A percentile compares a stretch with the other conserved stretches of the same genome.
phyloP scores from a whole-genome alignment of 2,888 invertebrate species.

The Dinocampus coccinellae region DNA sequence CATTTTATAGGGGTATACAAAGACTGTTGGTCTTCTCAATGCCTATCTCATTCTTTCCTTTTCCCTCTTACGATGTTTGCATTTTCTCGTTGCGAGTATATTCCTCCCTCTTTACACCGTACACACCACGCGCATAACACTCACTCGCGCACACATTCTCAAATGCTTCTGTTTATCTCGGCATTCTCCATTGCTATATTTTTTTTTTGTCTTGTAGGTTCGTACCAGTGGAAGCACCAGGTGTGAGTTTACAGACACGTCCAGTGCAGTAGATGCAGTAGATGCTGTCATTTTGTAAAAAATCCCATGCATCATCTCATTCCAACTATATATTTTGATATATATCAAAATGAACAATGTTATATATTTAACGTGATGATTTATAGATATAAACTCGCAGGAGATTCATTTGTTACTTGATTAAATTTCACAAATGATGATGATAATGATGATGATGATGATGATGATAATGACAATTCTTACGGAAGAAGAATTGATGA shows the following conservation, averaged over 20 bases:
- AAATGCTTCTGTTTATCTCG: conserved; percentile 19
- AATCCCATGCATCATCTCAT: not conserved
- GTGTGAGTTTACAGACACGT: conserved; percentile 24
- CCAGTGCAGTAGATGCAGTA: not conserved
- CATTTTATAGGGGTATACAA: conserved; percentile 27
- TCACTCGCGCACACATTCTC: not conserved
- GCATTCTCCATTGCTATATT: conserved; percentile 10
- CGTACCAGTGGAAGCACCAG: conserved; percentile 10
- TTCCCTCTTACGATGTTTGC: conserved; percentile 11
- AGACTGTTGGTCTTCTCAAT: conserved; percentile 17
- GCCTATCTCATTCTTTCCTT: conserved; percentile 4
- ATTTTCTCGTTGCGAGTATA: conserved; percentile 22
- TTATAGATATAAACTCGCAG: no score
- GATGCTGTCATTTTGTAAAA: not conserved
- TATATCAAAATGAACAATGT: no score
- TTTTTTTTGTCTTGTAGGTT: conserved; percentile 5
- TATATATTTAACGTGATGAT: no score
- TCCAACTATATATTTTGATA: not conserved
- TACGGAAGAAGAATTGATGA: no score
- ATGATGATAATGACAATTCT: no score
- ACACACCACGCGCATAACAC: not conserved
- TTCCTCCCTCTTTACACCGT: not conserved
- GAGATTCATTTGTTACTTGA: no score
- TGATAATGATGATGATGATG: no score
- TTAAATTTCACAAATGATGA: no score